Evolutionary conservation across 2,113 vertebrate species (phyloP), one percentile per base, ranked within the genome.

Genomic region (Oreotrochilus melanogaster): DNA sequence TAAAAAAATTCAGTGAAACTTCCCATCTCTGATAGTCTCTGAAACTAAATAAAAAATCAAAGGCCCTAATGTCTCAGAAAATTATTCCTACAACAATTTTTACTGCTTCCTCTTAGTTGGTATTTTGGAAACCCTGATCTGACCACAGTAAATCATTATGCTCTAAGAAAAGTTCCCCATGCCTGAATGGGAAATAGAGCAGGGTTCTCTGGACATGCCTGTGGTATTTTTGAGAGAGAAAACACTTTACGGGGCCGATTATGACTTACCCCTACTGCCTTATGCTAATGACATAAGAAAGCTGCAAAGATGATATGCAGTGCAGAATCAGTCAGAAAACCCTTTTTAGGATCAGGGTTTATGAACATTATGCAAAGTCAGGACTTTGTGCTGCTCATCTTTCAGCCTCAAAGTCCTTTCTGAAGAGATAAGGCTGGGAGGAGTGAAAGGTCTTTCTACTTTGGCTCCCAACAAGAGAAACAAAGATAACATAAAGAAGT

Each of bases 361-460:
- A 60, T 75, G 27, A 15, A 0, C 33, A 14, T 88, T 92, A 11
- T n/a, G 83, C 79, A 86, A 71, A 30, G 7, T 53, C 57, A 42
- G 17, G 23, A 27, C 66, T 50, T 92, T 66, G 54, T 71, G 75
- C 61, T 89, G n/a, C 45, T 93, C 54, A 37, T 85, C 54, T 50
- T 27, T 81, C 62, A 79, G 86, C 91, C 65, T 89, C 84, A 76
- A 93, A 94, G 83, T 91, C 69, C 92, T 39, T 83, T 78, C 31
- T 51, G 25, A 76, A 86, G 56, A 92, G 95, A 92, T 93, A 96
- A 97, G 71, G 51, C 72, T 25, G 14, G 66, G 66, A 80, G 24
- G 37, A 95, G 70, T 75, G 89, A 93, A 95, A 96, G 87, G 93
- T 87, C 57, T 74, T 78, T 84, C 64, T 91, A n/a, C 30, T 78